These are phyloP conservation scores for Eucidaris tribuloides DNA, from an alignment of 35 echinoderm and acorn worm species.

Conservation along the genomic window DNA sequence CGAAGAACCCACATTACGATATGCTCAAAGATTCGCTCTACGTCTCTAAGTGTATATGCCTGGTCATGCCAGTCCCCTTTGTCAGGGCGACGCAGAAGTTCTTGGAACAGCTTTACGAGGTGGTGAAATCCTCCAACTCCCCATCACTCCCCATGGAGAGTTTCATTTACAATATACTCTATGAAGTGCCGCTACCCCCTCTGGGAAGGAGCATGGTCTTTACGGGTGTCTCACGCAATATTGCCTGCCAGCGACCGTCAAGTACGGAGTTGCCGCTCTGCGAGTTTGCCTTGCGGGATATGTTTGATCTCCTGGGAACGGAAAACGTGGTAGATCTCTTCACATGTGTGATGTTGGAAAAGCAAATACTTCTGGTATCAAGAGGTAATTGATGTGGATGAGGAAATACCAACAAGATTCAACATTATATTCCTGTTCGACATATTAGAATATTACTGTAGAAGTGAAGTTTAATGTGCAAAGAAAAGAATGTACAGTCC, in stretches of 20 bases:
- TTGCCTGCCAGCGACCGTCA: constrained; percentile 76
- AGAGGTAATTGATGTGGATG: constrained; percentile 89
- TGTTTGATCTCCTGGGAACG: constrained; percentile 71
- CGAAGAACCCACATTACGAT: constrained; percentile 54
- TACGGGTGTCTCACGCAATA: constrained; percentile 33
- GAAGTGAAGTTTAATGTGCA: too few species aligned
- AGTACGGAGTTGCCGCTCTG: constrained; percentile 74
- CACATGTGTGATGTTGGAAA: constrained; percentile 89
- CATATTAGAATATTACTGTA: too few species aligned
- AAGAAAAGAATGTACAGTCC: too few species aligned
- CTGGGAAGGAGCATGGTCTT: constrained; percentile 82
- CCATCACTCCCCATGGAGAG: constrained; percentile 67
- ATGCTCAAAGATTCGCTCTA: constrained; percentile 84
- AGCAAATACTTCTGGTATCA: constrained; percentile 88
- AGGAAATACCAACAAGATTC: too few species aligned
- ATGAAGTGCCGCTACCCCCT: constrained; percentile 77
- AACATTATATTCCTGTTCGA: too few species aligned
- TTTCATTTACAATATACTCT: constrained; percentile 90
- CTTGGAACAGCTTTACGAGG: constrained; percentile 70
- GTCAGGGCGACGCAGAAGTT: constrained; percentile 69
- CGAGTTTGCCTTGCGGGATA: constrained; percentile 74
- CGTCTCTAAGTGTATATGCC: constrained; percentile 88
- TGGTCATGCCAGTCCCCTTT: constrained; percentile 73
- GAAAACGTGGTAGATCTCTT: constrained; percentile 85
- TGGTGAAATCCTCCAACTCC: constrained; percentile 29